Conservation (phyloP, 2,113 vertebrate genomes). For the Rhagologus leucostigma region DNA sequence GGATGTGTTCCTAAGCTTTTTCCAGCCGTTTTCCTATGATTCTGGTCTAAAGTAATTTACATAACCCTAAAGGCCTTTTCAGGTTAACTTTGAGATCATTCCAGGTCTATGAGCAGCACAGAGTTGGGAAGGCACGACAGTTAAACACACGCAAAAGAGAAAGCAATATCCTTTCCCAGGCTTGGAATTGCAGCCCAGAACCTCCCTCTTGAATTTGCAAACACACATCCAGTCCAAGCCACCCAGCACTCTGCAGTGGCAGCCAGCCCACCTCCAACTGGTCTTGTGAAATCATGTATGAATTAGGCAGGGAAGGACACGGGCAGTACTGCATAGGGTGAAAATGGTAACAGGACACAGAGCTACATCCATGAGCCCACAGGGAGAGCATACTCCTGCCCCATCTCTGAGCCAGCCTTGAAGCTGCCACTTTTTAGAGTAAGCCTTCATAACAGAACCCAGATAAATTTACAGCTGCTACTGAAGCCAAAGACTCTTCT, state of each 20-base stretch:
- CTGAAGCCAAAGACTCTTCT: background rate
- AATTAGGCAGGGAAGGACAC: background rate
- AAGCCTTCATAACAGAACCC: background rate
- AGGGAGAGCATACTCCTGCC: background rate
- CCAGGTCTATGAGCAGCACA: background rate
- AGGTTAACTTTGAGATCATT: slow-evolving; percentile 58
- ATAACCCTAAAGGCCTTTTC: slow-evolving; percentile 38
- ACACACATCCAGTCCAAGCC: background rate
- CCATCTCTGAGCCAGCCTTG: background rate
- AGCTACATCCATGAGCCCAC: fast-evolving
- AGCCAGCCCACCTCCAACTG: background rate
- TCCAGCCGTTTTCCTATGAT: background rate
- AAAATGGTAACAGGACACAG: background rate
- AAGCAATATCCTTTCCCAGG: slow-evolving; percentile 24
- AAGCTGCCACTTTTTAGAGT: background rate
- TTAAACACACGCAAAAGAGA: background rate
- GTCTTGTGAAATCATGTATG: background rate
- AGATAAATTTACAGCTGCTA: background rate
- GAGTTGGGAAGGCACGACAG: background rate
- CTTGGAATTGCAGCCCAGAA: slow-evolving; percentile 32
- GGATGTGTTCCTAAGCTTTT: background rate
- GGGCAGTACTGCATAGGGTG: background rate
- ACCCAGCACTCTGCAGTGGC: background rate
- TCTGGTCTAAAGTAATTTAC: slow-evolving; percentile 14
- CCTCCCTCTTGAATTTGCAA: background rate